Conservation (phyloP, 2,888 invertebrate genomes). For the Hydrotaea diabolus region DNA sequence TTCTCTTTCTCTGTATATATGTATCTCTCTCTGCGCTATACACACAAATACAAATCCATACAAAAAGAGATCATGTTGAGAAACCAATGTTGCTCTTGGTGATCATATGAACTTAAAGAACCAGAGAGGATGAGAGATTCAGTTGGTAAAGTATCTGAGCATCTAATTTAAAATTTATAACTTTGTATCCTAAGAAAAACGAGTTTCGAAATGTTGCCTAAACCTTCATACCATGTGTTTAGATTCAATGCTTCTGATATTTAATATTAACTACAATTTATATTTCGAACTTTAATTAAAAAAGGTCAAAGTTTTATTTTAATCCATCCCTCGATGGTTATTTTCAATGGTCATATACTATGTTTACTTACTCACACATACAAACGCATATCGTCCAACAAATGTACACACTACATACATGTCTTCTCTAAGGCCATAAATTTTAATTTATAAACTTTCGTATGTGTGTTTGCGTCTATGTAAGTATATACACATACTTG, state of each 20-base stretch:
- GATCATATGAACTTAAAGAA: background rate
- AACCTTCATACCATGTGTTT: background rate
- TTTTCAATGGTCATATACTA: background rate
- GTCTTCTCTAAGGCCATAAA: constrained; percentile 59
- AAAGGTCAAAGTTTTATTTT: constrained; percentile 52
- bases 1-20: background rate
- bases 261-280: background rate
- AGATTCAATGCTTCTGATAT: background rate
- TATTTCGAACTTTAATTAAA: constrained; percentile 56
- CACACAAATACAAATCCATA: background rate
- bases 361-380: background rate
- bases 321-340: background rate
- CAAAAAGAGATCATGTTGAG: constrained; percentile 19
- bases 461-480: background rate
- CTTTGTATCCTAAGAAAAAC: background rate
- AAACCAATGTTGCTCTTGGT: constrained; percentile 16
- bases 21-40: background rate
- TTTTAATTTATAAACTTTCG: constrained; percentile 65
- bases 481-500: background rate
- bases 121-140: background rate
- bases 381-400: background rate
- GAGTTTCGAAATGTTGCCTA: constrained; percentile 11
- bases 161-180: background rate
- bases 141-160: background rate
- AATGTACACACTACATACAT: constrained; percentile 44